These are phyloP conservation scores for Drosophila navojoa DNA, from an alignment of 1,140 invertebrate genomes.

Conservation along the genomic window DNA sequence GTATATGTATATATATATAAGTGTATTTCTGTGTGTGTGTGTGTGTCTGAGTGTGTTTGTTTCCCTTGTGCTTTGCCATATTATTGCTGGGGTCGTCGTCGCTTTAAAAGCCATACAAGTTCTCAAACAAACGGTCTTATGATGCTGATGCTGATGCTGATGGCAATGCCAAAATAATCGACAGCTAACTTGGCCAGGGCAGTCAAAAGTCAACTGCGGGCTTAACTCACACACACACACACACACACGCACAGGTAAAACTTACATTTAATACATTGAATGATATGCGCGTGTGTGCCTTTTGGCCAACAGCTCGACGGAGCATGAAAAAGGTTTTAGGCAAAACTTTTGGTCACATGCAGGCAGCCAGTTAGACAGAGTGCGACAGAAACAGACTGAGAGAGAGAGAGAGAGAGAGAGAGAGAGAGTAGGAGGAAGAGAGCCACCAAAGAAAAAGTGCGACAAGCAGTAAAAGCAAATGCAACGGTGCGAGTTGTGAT, in stretches of 20 bases:
- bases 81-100: slow-evolving; percentile 41
- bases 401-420: neutral
- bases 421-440: too few relatives aligned
- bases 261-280: slow-evolving; percentile 45
- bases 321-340: slow-evolving; percentile 81
- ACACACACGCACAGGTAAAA: slow-evolving; percentile 53
- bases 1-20: neutral
- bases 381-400: neutral
- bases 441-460: neutral
- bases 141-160: slow-evolving; percentile 45
- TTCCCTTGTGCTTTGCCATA: slow-evolving; percentile 5
- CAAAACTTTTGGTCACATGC: slow-evolving; percentile 41
- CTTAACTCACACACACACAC: slow-evolving; percentile 41
- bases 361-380: neutral
- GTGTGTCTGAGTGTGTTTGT: neutral
- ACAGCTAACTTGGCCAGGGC: slow-evolving; percentile 54
- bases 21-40: neutral
- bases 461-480: slow-evolving; percentile 26
- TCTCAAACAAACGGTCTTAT: slow-evolving; percentile 65
- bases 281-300: slow-evolving; percentile 44
- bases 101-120: slow-evolving; percentile 66
- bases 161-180: slow-evolving; percentile 72
- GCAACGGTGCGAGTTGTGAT: slow-evolving; percentile 54
- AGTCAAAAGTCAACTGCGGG: slow-evolving; percentile 68
- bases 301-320: slow-evolving; percentile 47